Evolutionary conservation across 2,113 vertebrate species (phyloP), one percentile per base, ranked within the genome.

Genomic region (Platichthys stellatus): DNA sequence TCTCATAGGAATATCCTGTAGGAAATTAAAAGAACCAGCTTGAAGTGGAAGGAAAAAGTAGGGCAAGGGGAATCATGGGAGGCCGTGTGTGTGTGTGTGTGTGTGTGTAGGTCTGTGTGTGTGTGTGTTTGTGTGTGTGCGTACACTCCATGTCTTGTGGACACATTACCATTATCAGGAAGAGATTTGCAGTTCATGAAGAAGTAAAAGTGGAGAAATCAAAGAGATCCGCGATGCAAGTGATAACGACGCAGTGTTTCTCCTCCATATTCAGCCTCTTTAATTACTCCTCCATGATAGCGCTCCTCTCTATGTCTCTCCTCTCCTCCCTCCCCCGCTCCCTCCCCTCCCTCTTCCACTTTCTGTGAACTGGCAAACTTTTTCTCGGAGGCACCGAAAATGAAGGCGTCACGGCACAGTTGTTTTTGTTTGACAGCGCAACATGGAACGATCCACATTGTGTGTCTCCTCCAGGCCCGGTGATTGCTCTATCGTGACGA

Each of bases 201-300:
- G 84, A 88, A 76, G 59, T 89, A 72, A 87, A 87, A 88, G 84
- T 79, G 86, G 83, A 70, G 81, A 69, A 91, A 90, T 92, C 86
- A 92, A 89, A 88, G 85, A 81, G 82, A 88, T 90, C 72, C 35
- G 47, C 87, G 87, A 89, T 92, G 83, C 76, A 66, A 82, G 71
- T 49, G 89, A 90, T 92, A 92, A 87, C 66, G 18, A 73, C 24
- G 1, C 78, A 69, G 73, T 76, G n/a, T 69, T 67, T 86, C 76
- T 72, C 69, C 63, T 74, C 70, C 71, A 87, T 62, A 84, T 80
- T 84, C 53, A 49, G 79, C 81, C 74, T 83, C 69, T 88, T 88
- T 92, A 90, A 91, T 89, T 88, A 91, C 85, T 86, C 64, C 66
- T 81, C 73, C 77, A 82, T 83, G 87, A 88, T 88, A 77, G 77